Base-by-base conservation (phyloP, 2,113 vertebrate species). In the Colinus virginianus region DNA sequence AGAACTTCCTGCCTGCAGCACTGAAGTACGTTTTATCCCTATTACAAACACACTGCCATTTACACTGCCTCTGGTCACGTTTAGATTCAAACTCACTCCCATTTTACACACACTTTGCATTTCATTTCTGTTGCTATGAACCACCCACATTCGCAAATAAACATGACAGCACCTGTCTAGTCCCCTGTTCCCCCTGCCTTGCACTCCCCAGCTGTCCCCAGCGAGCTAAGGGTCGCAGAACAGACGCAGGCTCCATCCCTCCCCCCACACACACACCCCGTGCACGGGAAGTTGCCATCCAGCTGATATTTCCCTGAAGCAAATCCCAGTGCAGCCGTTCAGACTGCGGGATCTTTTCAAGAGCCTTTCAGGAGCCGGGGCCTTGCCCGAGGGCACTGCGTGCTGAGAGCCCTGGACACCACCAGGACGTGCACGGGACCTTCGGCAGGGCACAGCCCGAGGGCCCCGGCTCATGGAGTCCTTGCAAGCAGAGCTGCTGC, bases 401-500 rank as follows among this genome's bases (percentile, higher is more conserved):
- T 32, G 82, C 71, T 25, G 55, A n/a, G 32, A 58, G 55, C 55
- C 55, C 55, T 20, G 32, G 32, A 18, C 55, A n/a, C 55, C 55
- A 28, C 32, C 30, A 11, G 55, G 55, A 58, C 32, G 3, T n/a
- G 55, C 30, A 30, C 21, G 0, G 0, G 40, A 78, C 28, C 48
- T 78, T 49, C 0, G 0, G 46, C 74, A 38, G 38, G 14, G 19
- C 66, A 7, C 32, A 1, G 4, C 62, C 74, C 1, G 0, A 56
- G 56, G 34, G 40, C 13, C 42, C 43, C 34, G 5, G 20, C 26
- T 34, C 67, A 53, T 26, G 58, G 53, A 1, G 16, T 28, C 58
- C 72, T 74, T 28, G 26, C 77, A 67, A 70, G 69, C 46, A 34
- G 28, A 14, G 4, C 63, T 42, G 0, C 55, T 36, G 12, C 6